Base-by-base conservation (phyloP, 2,888 invertebrate species). In the Heliconius cydno region DNA sequence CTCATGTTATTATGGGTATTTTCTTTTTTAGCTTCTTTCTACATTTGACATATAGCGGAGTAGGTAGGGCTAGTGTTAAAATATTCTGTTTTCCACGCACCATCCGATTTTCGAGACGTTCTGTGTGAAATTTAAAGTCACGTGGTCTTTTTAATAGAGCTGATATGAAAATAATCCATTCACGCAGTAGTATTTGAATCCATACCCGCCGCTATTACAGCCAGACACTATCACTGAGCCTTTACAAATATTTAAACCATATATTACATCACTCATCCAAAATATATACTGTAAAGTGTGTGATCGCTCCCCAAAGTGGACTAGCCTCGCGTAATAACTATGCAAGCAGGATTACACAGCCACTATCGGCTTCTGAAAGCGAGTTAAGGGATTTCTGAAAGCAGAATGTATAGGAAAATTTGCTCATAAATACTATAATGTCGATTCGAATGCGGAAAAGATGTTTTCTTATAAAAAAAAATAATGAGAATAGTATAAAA, bases 311-410 rank as follows among this genome's bases (percentile, higher is more conserved):
- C 25, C 38, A 68, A 68, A 68, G 38, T 68, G 41, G 38, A n/a
- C 41, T n/a, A 68, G n/a, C 38, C 38, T 68, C 38, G 13, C 41
- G 38, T 68, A 25, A 25, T 68, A 68, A 68, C 68, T 41, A 38
- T 68, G 15, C 68, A 41, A 41, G 68, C 41, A 68, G 41, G 38
- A 38, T 68, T 68, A 68, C 68, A 68, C 22, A 22, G 41, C 38
- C 38, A 41, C 38, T 68, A 41, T 68, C n/a, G 38, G 41, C 68
- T 25, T 6, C 68, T 41, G 41, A 15, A n/a, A 68, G 38, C 25
- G 41, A 41, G 68, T 38, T 25, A 13, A 68, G 68, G 68, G 68
- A 68, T 68, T 68, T 68, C 68, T 68, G 15, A 68, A 68, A 68
- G 13, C 41, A 68, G 13, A 68, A 41, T 41, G 3, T 41, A 68